These are phyloP conservation scores for Xenopus borealis DNA, from an alignment of 2,113 vertebrate genomes.

Conservation along the genomic window DNA sequence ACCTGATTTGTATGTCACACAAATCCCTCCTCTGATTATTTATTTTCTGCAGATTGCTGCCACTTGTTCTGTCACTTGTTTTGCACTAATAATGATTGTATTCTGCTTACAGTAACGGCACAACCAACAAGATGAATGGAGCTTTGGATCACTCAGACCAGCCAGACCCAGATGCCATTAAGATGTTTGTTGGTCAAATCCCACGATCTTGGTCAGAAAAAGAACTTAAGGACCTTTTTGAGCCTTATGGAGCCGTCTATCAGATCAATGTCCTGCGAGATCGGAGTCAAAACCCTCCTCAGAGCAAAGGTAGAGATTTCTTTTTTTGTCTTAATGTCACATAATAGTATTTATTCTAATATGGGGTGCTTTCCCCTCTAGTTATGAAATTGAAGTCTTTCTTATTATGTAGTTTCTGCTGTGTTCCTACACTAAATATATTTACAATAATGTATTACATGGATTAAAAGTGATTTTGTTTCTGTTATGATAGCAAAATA, in stretches of 20 bases:
- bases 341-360: no score
- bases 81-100: slow-evolving; percentile 8
- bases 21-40: slow-evolving; percentile 7
- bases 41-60: slow-evolving; percentile 1
- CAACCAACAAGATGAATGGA: slow-evolving; percentile 98
- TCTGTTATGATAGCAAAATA: background rate
- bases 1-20: slow-evolving; percentile 24
- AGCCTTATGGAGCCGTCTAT: slow-evolving; percentile 97
- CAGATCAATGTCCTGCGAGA: slow-evolving; percentile 99
- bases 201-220: slow-evolving; percentile 99
- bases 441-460: no score
- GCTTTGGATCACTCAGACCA: slow-evolving; percentile 98
- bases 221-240: slow-evolving; percentile 99
- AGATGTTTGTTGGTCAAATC: slow-evolving; percentile 99
- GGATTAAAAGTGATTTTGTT: background rate
- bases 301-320: slow-evolving; percentile 90
- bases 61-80: slow-evolving; percentile 4
- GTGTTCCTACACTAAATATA: no score
- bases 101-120: slow-evolving; percentile 85
- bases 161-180: slow-evolving; percentile 98
- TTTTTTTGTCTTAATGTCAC: background rate
- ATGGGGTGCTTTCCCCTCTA: background rate
- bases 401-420: no score
- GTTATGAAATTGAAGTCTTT: background rate
- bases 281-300: slow-evolving; percentile 98